These are phyloP conservation scores for Zeus faber DNA, from an alignment of 2,113 vertebrate genomes.

Conservation along the genomic window DNA sequence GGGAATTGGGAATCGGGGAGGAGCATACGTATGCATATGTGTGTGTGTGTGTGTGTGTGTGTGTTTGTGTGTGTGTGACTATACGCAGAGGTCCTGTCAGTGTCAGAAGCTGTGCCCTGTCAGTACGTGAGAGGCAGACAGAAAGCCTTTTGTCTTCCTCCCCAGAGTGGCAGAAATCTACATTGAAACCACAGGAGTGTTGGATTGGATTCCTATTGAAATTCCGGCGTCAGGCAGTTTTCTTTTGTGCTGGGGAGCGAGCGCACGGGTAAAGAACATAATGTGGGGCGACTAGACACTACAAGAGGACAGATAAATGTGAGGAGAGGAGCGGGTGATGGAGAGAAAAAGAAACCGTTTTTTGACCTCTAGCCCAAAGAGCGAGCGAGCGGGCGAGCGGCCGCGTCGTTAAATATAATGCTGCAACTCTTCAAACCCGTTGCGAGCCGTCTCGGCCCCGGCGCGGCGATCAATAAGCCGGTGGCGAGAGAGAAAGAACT, in stretches of 20 bases:
- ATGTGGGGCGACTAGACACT: slow-evolving; percentile 18
- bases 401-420: slow-evolving; percentile 36
- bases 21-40: background rate
- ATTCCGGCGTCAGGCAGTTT: slow-evolving; percentile 8
- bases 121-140: background rate
- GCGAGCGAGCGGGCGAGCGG: slow-evolving; percentile 10
- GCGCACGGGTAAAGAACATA: slow-evolving; percentile 12
- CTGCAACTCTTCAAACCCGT: slow-evolving; percentile 2
- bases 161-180: background rate
- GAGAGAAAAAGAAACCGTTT: slow-evolving; percentile 3
- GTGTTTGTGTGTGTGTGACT: background rate
- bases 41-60: background rate
- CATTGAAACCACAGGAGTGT: background rate
- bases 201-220: slow-evolving; percentile 4
- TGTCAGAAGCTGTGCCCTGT: slow-evolving; percentile 7
- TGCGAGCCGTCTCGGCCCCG: background rate
- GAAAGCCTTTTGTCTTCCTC: background rate
- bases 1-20: background rate
- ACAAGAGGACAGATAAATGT: slow-evolving; percentile 17
- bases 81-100: background rate
- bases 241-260: slow-evolving; percentile 9
- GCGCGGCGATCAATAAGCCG: slow-evolving; percentile 40
- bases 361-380: too few species aligned
- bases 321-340: too few species aligned
- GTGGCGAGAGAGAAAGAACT: slow-evolving; percentile 5